Evolutionary conservation across 2,888 invertebrate genomes (phyloP).

Genomic region (Timema podura): DNA sequence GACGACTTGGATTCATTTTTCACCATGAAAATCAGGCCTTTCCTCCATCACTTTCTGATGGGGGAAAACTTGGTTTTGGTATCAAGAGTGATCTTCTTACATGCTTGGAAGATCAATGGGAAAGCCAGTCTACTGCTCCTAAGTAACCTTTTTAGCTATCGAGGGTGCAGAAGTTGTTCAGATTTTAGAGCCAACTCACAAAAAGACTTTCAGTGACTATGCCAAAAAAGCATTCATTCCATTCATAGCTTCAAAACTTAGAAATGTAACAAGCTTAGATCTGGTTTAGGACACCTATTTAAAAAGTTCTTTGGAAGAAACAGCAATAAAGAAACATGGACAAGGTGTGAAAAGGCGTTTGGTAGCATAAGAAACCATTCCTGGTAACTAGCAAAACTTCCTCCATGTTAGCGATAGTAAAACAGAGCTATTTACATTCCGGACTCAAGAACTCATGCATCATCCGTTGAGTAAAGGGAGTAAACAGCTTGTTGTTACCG

Average conservation of each 20-base stretch:
- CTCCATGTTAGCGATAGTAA: not conserved
- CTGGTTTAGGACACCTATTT: too few relatives aligned
- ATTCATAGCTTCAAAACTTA: too few relatives aligned
- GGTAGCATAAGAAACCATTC: not conserved
- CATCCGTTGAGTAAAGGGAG: not conserved
- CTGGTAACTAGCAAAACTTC: not conserved
- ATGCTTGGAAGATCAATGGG: constrained; percentile 10
- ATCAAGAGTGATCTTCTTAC: constrained; percentile 21
- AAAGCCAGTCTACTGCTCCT: not conserved
- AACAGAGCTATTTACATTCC: not conserved
- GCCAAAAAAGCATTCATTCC: not conserved
- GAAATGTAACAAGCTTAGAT: too few relatives aligned
- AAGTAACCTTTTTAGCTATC: not conserved
- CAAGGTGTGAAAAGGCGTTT: not conserved
- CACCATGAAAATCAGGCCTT: constrained; percentile 18
- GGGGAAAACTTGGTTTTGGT: constrained; percentile 19
- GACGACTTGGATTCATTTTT: constrained; percentile 20
- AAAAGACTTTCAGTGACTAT: not conserved
- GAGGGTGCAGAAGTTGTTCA: not conserved
- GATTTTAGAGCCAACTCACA: not conserved
- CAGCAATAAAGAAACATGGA: not conserved
- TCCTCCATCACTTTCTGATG: constrained; percentile 19
- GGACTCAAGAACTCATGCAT: not conserved
- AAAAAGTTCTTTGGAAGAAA: too few relatives aligned
- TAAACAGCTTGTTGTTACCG: not conserved